phyloP scores from a whole-genome alignment of 1,140 invertebrate genomes.

The Pomacea maculata region DNA sequence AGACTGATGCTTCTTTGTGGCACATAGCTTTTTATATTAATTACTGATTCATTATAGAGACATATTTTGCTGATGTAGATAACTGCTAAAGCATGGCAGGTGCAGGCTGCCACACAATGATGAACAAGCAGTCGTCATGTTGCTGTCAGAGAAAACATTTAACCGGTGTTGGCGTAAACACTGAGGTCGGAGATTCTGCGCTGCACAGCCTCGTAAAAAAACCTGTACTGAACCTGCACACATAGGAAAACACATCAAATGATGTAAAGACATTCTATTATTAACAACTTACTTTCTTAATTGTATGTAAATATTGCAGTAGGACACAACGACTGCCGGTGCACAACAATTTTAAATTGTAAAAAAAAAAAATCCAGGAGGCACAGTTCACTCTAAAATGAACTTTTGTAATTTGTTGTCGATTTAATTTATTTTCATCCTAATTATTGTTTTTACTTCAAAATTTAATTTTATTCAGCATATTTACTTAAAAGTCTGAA shows the following conservation, averaged over 20 bases:
- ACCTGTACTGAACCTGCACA: slow-evolving; percentile 11
- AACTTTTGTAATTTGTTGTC: not conserved
- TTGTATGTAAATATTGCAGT: not conserved
- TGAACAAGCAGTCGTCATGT: too few relatives aligned
- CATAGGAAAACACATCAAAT: not conserved
- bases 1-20: too few relatives aligned
- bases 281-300: not conserved
- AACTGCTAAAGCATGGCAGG: too few relatives aligned
- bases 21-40: too few relatives aligned
- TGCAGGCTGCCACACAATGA: too few relatives aligned
- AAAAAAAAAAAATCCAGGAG: not conserved
- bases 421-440: too few relatives aligned
- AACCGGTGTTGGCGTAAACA: slow-evolving; percentile 11
- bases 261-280: not conserved
- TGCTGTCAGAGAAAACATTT: too few relatives aligned
- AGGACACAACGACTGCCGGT: too few relatives aligned
- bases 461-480: too few relatives aligned
- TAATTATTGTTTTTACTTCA: not conserved
- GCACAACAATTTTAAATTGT: not conserved
- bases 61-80: too few relatives aligned
- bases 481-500: too few relatives aligned
- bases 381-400: not conserved
- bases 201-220: slow-evolving; percentile 6
- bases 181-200: not conserved
- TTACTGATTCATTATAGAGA: too few relatives aligned